Conservation (phyloP, 2,113 vertebrate genomes). For the Bujurquina vittata region DNA sequence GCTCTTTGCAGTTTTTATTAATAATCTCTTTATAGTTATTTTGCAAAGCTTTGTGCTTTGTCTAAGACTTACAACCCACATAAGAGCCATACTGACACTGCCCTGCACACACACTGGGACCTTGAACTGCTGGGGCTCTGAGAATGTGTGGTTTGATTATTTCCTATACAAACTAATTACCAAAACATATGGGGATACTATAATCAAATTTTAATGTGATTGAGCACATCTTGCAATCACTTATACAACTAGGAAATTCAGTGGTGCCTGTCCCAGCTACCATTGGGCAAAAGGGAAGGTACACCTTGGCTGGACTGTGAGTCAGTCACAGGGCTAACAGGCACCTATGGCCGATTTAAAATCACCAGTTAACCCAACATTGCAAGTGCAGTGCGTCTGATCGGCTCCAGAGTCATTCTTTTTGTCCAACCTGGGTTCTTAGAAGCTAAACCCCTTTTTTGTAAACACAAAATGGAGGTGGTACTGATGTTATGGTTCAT, state of each 20-base stretch:
- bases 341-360: not conserved
- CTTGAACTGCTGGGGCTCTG: not conserved
- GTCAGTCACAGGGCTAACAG: not conserved
- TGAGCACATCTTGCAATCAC: too few relatives aligned
- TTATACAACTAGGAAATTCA: too few relatives aligned
- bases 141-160: not conserved
- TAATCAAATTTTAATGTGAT: not conserved
- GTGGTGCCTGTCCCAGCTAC: not conserved
- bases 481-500: constrained; percentile 43
- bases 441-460: not conserved
- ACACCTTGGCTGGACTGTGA: not conserved
- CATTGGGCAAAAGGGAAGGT: not conserved
- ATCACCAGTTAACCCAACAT: not conserved
- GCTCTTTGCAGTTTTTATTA: not conserved
- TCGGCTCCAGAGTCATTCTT: not conserved
- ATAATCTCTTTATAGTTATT: not conserved
- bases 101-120: not conserved
- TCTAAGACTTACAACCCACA: not conserved
- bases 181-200: not conserved
- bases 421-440: not conserved
- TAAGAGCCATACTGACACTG: not conserved
- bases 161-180: not conserved
- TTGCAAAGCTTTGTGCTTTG: not conserved
- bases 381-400: not conserved
- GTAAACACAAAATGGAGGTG: not conserved